Percentiles rank a stretch among this genome's conserved stretches.
Conservation (phyloP, 2,797 vertebrate genomes). For the Pseudochaenichthys georgianus region DNA sequence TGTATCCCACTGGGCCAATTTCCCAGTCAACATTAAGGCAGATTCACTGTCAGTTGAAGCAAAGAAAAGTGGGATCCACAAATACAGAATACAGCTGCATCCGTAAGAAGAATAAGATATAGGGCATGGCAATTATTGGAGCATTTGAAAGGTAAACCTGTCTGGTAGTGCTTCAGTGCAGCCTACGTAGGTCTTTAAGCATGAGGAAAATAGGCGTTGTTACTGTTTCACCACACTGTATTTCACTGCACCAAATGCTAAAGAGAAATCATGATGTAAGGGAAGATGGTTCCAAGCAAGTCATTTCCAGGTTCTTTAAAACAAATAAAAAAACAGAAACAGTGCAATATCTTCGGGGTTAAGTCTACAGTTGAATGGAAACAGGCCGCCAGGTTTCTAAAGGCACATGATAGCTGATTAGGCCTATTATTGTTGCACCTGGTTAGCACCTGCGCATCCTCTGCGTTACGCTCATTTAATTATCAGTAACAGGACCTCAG, state of each 20-base stretch:
- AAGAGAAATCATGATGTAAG: not conserved
- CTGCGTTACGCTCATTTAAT: constrained; percentile 20
- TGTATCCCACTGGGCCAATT: constrained; percentile 50
- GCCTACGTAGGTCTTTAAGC: constrained; percentile 10
- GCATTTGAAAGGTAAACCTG: constrained; percentile 30
- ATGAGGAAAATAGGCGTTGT: constrained; percentile 16
- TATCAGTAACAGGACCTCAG: constrained; percentile 60
- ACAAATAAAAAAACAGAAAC: not conserved
- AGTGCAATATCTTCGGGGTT: not conserved
- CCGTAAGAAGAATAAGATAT: constrained; percentile 31
- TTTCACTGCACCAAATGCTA: constrained; percentile 36
- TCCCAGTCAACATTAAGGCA: constrained; percentile 33
- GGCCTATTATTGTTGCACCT: constrained; percentile 57
- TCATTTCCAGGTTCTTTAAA: no score
- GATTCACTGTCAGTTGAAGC: constrained; percentile 16
- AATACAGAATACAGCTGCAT: constrained; percentile 33
- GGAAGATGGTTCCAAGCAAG: not conserved
- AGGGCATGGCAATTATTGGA: constrained; percentile 42
- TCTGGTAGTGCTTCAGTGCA: constrained; percentile 12
- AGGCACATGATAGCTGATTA: constrained; percentile 33
- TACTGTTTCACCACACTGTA: constrained; percentile 9
- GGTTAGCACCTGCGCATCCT: constrained; percentile 68
- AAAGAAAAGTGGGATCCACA: constrained; percentile 21
- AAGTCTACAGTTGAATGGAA: not conserved
- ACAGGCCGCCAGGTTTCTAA: constrained; percentile 23